Base-by-base conservation (phyloP, 2,888 invertebrate genomes). In the Cyaniris semiargus region DNA sequence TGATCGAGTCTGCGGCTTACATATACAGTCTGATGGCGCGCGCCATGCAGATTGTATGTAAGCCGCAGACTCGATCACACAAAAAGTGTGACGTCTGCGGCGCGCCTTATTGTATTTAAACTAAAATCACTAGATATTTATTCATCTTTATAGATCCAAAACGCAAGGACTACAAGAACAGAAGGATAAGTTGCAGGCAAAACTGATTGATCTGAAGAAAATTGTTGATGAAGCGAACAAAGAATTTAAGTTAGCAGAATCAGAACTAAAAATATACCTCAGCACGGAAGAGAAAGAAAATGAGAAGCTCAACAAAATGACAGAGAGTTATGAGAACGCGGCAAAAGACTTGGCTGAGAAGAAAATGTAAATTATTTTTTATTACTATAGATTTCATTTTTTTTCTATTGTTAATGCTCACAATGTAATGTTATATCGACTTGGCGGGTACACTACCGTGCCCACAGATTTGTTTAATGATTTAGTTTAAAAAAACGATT, bases 201-300 rank as follows among this genome's bases (percentile, higher is more conserved):
- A 96, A 81, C 89, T 98, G 23, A 95, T 96, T 23, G 95, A 94
- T 2, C 89, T 97, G 7, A 96, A 96, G 83, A 95, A 95, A 81
- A 93, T 95, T 10, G 96, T 96, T 0, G 96, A 97, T 83, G 95
- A 96, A 83, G 95, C 96, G 0, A 97, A 97, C 74, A 90, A 89
- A 13, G 83, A 86, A 1, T 88, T 85, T 80, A 92, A 91, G 94
- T 95, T 80, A 90, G 96, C 97, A 0, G 96, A 98, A 85, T 96
- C 97, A 0, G 97, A 98, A 86, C 90, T 98, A 15, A 96, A 97
- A 85, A 94, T 98, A 75, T 97, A 97, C 80, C 88, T 96, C 84
- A 93, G 96, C 88, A 94, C 95, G 79, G 95, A 96, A 89, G 84
- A 87, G 15, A 89, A 87, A 1, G 97, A 97, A 84, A 94, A 93